Evolutionary conservation across 2,888 invertebrate genomes (phyloP), one percentile per base, ranked within the genome.

Genomic region (Lasiommata megera): DNA sequence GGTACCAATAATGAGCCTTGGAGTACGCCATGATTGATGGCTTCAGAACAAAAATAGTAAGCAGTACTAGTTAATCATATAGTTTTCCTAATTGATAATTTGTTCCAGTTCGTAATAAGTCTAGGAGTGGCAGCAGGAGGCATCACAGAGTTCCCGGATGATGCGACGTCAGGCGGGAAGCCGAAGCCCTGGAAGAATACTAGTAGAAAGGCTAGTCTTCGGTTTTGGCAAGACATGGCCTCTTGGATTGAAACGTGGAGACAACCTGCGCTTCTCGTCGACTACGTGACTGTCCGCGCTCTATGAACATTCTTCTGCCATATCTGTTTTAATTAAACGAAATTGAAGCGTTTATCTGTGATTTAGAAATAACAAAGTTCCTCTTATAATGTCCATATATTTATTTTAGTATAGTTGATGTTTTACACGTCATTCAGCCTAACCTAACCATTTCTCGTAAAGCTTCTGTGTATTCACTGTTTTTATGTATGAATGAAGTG

Each of bases 61-160:
- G 23, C n/a, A n/a, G n/a, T n/a, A n/a, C n/a, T n/a, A n/a, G n/a
- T n/a, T n/a, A n/a, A n/a, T n/a, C n/a, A n/a, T n/a, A n/a, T n/a
- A n/a, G n/a, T n/a, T n/a, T n/a, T n/a, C n/a, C n/a, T n/a, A n/a
- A n/a, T n/a, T n/a, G n/a, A n/a, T n/a, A n/a, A n/a, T 44, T 29
- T 29, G 14, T 71, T 72, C 12, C 80, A 95, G 95, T 94, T 94
- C 80, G 93, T 92, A 73, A 72, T 95, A 52, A 91, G 93, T 7
- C 67, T 96, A 46, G 95, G 95, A 0, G 83, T 95, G 5, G 94
- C 93, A 40, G 94, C 93, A 1, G 95, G 95, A n/a, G 94, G 95
- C 14, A 77, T 92, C 23, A 89, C 91, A 0, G 93, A 93, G 74
- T 95, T 95, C 76, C 93, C 92, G 0, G 94, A 95, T 68, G 80